Evolutionary conservation across 2,797 vertebrate genomes (phyloP).

Genomic region (Falco novaeseelandiae): DNA sequence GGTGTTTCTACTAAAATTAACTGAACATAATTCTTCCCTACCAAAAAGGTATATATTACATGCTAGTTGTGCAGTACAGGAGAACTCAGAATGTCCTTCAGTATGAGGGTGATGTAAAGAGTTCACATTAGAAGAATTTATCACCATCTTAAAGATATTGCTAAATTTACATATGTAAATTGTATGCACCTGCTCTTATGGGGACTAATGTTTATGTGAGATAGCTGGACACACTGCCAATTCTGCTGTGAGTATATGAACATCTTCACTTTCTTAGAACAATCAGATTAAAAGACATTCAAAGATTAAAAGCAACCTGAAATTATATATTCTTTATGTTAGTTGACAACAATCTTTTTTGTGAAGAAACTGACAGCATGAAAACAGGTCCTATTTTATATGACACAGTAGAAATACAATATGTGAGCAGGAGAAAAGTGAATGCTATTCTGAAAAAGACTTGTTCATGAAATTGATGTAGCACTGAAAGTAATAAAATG

Average conservation of each 20-base stretch:
- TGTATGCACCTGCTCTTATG: background rate
- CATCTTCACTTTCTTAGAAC: background rate
- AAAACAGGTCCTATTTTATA: background rate
- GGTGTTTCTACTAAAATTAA: background rate
- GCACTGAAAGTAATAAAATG: background rate
- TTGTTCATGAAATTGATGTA: background rate
- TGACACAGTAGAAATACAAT: background rate
- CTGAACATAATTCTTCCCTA: background rate
- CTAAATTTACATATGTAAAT: background rate
- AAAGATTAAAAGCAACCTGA: background rate
- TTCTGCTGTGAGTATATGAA: background rate
- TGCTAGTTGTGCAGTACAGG: background rate
- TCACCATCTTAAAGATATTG: background rate
- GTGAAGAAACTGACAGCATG: background rate
- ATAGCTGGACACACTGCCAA: background rate
- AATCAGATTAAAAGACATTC: background rate
- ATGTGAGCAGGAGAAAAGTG: background rate
- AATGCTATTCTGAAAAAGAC: background rate
- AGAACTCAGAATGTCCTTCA: background rate
- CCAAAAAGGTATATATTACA: background rate
- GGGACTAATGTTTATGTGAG: background rate
- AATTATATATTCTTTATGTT: background rate
- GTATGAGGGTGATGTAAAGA: background rate
- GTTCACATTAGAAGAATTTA: background rate
- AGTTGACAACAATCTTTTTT: background rate